phyloP scores from a whole-genome alignment of 1,140 invertebrate genomes.

The Dryas iulia region DNA sequence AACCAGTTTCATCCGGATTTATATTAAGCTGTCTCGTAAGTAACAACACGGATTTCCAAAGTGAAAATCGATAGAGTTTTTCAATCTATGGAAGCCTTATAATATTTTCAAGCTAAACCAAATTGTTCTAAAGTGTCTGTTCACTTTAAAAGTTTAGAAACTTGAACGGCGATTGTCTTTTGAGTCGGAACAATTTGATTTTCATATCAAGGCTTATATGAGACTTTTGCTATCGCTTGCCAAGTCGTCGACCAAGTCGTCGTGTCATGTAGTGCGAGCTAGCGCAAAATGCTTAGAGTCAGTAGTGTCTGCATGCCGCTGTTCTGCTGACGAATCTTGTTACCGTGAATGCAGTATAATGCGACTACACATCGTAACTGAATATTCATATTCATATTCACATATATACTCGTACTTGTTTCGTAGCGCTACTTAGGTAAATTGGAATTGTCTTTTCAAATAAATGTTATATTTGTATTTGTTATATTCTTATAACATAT shows the following conservation, averaged over 20 bases:
- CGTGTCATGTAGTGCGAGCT: slow-evolving; percentile 13
- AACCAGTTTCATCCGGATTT: slow-evolving; percentile 48
- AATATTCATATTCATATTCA: slow-evolving; percentile 66
- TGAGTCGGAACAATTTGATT: slow-evolving; percentile 35
- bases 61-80: slow-evolving; percentile 29
- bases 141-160: slow-evolving; percentile 27
- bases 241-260: slow-evolving; percentile 13
- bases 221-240: slow-evolving; percentile 18
- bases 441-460: slow-evolving; percentile 15
- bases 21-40: slow-evolving; percentile 41
- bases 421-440: slow-evolving; percentile 38
- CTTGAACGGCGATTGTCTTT: slow-evolving; percentile 38
- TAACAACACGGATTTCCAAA: slow-evolving; percentile 33
- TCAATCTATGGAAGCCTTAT: slow-evolving; percentile 24
- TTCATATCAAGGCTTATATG: slow-evolving; percentile 30
- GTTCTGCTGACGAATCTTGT: slow-evolving; percentile 72
- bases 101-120: slow-evolving; percentile 34
- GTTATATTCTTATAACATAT: neutral
- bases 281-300: slow-evolving; percentile 21
- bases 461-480: neutral
- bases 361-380: slow-evolving; percentile 40
- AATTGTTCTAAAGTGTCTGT: slow-evolving; percentile 21
- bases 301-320: slow-evolving; percentile 16
- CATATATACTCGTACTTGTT: too few species aligned
- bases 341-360: slow-evolving; percentile 61